A percentile compares a stretch with the other conserved stretches of the same genome.
Conservation (phyloP, 2,888 invertebrate genomes). For the Blomia tropicalis region DNA sequence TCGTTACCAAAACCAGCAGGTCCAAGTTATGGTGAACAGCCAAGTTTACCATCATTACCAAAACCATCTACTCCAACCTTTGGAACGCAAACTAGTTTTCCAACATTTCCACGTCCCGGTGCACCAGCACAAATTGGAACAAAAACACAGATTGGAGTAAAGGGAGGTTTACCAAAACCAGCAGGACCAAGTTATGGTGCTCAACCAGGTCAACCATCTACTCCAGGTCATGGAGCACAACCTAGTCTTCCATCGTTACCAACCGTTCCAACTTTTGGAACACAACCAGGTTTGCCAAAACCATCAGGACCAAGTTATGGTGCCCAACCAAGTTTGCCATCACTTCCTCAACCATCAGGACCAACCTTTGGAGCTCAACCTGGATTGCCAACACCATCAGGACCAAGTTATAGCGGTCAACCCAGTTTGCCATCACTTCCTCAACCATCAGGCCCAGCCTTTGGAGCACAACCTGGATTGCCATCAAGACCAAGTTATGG, state of each 20-base stretch:
- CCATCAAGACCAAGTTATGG: neutral
- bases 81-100: neutral
- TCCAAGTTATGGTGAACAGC: neutral
- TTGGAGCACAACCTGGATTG: neutral
- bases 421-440: neutral
- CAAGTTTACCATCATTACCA: neutral
- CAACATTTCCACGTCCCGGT: no score
- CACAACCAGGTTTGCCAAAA: neutral
- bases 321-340: neutral
- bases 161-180: neutral
- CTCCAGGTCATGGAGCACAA: neutral
- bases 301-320: neutral
- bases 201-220: constrained; percentile 1
- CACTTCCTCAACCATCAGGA: constrained; percentile 1
- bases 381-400: neutral
- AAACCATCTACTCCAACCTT: neutral
- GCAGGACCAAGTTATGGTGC: neutral
- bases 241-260: neutral
- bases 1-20: neutral
- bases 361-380: neutral
- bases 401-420: neutral
- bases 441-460: no score
- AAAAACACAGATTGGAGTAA: neutral
- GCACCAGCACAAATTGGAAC: neutral
- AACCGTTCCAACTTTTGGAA: no score